phyloP scores from a whole-genome alignment of 64 coral and sea anemone genomes.

The Montipora capricornis region DNA sequence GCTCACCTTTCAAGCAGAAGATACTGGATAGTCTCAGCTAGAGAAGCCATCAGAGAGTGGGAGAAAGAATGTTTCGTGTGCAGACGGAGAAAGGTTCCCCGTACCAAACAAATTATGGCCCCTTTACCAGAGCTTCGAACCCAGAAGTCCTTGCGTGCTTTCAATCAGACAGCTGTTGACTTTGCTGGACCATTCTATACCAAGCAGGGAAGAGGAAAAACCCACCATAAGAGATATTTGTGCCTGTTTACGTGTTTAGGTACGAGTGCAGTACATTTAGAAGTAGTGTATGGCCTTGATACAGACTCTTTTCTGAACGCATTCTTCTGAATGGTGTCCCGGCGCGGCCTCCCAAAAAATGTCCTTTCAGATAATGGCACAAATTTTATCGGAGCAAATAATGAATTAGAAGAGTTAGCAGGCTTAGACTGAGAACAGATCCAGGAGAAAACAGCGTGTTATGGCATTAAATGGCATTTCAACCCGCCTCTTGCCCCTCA shows the following conservation, averaged over 20 bases:
- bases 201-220: constrained; percentile 2
- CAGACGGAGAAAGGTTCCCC: constrained; percentile 58
- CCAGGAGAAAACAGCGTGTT: neutral
- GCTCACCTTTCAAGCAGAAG: constrained; percentile 4
- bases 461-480: constrained; percentile 35
- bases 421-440: neutral
- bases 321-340: neutral
- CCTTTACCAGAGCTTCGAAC: constrained; percentile 57
- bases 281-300: constrained; percentile 13
- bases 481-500: constrained; percentile 16
- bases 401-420: neutral
- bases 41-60: constrained; percentile 69
- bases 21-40: constrained; percentile 62
- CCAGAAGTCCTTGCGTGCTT: constrained; percentile 45
- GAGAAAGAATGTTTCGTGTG: constrained; percentile 59
- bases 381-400: constrained; percentile 19
- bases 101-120: constrained; percentile 66
- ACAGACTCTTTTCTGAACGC: constrained; percentile 31
- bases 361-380: constrained; percentile 18
- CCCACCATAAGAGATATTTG: neutral
- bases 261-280: neutral
- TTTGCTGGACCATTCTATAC: constrained; percentile 8
- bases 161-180: constrained; percentile 47
- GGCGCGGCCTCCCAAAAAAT: constrained; percentile 5
- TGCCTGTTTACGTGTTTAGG: constrained; percentile 13